Evolutionary conservation across 2,888 invertebrate genomes (phyloP).

Genomic region (Cataglyphis livida): DNA sequence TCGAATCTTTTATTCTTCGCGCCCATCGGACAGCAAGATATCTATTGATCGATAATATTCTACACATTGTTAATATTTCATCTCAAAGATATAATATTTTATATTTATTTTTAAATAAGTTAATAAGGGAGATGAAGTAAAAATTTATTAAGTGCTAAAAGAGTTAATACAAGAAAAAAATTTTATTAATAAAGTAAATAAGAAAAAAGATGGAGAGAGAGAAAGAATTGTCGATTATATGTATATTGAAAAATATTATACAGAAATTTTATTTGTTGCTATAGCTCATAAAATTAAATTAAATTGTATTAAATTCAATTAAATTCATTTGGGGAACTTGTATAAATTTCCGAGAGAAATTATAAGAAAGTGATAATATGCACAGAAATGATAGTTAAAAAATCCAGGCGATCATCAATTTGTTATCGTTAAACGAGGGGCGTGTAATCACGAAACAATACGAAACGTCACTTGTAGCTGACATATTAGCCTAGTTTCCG

Average conservation of each 20-base stretch:
- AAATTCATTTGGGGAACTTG: background rate
- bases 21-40: background rate
- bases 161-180: background rate
- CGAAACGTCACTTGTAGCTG: conserved; percentile 48
- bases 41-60: conserved; percentile 7
- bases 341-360: background rate
- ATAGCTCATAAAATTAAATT: background rate
- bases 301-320: background rate
- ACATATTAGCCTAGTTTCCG: conserved; percentile 63
- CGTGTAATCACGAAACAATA: conserved; percentile 48
- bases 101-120: background rate
- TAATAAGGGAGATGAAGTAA: background rate
- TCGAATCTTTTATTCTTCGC: conserved; percentile 32
- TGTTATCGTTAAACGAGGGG: conserved; percentile 20
- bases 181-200: background rate
- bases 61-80: background rate
- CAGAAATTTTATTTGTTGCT: background rate
- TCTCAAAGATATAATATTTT: background rate
- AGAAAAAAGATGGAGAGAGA: background rate
- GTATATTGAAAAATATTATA: background rate
- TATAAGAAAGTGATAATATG: background rate
- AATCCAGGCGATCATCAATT: conserved; percentile 2
- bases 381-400: background rate
- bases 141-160: background rate
- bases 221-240: background rate